phyloP scores from a whole-genome alignment of 2,888 invertebrate genomes.

The Troides aeacus region DNA sequence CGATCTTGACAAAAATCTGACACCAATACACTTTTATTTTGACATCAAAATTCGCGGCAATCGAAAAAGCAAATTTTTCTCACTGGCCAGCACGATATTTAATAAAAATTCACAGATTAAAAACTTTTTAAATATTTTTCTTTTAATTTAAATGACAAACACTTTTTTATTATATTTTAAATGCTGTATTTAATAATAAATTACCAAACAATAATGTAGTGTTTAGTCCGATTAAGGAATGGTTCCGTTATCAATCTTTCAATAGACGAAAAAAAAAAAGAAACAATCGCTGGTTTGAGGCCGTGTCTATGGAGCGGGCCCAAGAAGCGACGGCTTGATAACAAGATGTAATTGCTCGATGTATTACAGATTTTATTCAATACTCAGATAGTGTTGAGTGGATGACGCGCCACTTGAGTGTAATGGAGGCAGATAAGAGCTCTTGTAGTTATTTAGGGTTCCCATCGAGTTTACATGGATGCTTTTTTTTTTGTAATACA shows the following conservation, averaged over 20 bases:
- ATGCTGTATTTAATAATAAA: no score
- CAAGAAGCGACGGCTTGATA: constrained; percentile 41
- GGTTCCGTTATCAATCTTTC: constrained; percentile 15
- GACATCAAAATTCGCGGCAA: no score
- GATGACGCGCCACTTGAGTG: constrained; percentile 40
- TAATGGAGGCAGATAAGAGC: constrained; percentile 43
- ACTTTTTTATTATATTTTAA: no score
- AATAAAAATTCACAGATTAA: no score
- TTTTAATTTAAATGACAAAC: no score
- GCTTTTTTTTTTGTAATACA: constrained; percentile 30
- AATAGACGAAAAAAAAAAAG: constrained; percentile 11
- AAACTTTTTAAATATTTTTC: no score
- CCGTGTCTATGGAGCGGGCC: constrained; percentile 25
- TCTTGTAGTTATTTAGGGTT: constrained; percentile 41
- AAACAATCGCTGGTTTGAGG: constrained; percentile 26
- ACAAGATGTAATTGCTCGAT: constrained; percentile 45
- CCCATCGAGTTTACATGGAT: constrained; percentile 37
- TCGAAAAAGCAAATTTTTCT: no score
- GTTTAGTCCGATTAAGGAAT: constrained; percentile 7
- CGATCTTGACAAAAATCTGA: no score
- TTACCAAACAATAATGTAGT: no score
- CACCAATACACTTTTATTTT: no score
- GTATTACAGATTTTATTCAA: constrained; percentile 48
- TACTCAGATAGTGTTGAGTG: constrained; percentile 40
- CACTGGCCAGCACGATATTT: no score